A percentile compares a stretch with the other conserved stretches of the same genome.
These are phyloP conservation scores for Vultur gryphus DNA, from an alignment of 2,797 vertebrate species.

Conservation along the genomic window DNA sequence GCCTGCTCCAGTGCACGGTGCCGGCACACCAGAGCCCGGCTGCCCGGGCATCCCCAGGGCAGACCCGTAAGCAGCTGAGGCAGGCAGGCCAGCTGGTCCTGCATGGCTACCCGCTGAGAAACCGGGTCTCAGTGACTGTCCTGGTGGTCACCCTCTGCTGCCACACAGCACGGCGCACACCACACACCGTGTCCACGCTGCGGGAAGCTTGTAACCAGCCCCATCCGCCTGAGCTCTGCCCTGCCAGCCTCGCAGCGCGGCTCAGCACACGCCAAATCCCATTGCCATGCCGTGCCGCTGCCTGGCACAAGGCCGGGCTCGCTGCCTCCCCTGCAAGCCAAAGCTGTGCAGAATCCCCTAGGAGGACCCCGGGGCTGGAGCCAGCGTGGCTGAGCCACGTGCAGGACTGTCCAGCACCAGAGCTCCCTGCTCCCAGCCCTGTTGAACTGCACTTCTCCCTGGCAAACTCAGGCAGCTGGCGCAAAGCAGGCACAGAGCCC, in stretches of 20 bases:
- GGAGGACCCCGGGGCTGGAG: background rate
- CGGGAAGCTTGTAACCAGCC: background rate
- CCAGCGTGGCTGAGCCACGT: background rate
- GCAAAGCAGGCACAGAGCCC: background rate
- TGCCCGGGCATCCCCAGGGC: background rate
- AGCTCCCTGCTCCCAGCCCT: background rate
- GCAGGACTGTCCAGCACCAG: background rate
- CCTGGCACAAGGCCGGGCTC: background rate
- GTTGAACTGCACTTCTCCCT: background rate
- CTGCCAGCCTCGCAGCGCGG: background rate
- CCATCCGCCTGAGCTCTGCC: background rate
- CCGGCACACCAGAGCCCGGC: accelerated
- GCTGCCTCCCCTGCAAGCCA: background rate
- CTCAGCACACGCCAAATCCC: background rate
- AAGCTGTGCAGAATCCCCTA: background rate
- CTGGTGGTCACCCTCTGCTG: background rate
- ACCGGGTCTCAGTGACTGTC: background rate
- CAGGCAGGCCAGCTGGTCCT: background rate
- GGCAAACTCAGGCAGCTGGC: background rate
- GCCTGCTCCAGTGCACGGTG: background rate
- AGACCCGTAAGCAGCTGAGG: background rate
- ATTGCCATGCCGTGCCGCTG: accelerated
- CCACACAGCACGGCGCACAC: accelerated
- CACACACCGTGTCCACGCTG: background rate
- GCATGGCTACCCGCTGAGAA: background rate